Percentiles rank a stretch among this genome's conserved stretches.
Evolutionary conservation across 1,140 invertebrate species (phyloP).

Genomic region (Diplogasteroides magnus): DNA sequence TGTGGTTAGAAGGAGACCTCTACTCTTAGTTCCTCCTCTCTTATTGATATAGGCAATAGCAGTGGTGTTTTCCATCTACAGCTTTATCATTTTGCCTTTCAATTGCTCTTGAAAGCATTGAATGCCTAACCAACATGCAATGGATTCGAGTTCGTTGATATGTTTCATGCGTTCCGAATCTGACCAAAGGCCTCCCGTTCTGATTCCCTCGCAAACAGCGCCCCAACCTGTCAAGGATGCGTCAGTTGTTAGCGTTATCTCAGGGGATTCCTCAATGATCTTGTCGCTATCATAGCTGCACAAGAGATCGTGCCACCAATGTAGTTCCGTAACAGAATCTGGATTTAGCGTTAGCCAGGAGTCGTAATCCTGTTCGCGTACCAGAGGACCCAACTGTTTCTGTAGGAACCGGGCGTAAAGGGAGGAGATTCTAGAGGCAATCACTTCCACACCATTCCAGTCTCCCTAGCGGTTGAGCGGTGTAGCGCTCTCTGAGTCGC

Average conservation of each 20-base stretch:
- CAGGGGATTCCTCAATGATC: not conserved
- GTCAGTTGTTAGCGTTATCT: conserved; percentile 4
- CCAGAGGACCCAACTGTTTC: no score
- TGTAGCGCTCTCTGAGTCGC: no score
- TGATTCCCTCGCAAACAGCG: not conserved
- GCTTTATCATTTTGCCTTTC: not conserved
- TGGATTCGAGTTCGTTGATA: not conserved
- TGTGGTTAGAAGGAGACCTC: not conserved
- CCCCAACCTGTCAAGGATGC: conserved; percentile 3
- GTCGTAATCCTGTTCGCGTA: no score
- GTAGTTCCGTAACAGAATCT: no score
- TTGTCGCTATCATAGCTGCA: not conserved
- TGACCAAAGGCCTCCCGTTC: not conserved
- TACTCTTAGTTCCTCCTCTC: not conserved
- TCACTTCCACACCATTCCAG: no score
- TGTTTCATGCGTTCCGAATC: not conserved
- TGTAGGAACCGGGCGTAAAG: no score
- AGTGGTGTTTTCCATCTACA: conserved; percentile 6
- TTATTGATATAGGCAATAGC: not conserved
- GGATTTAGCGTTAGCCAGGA: no score
- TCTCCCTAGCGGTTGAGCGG: no score
- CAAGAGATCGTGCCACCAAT: not conserved
- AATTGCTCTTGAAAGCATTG: not conserved
- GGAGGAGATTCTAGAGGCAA: no score
- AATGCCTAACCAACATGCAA: not conserved